Percentiles rank a stretch among this genome's conserved stretches.
Conservation (phyloP, 2,888 invertebrate genomes). For the Cenopis cana region DNA sequence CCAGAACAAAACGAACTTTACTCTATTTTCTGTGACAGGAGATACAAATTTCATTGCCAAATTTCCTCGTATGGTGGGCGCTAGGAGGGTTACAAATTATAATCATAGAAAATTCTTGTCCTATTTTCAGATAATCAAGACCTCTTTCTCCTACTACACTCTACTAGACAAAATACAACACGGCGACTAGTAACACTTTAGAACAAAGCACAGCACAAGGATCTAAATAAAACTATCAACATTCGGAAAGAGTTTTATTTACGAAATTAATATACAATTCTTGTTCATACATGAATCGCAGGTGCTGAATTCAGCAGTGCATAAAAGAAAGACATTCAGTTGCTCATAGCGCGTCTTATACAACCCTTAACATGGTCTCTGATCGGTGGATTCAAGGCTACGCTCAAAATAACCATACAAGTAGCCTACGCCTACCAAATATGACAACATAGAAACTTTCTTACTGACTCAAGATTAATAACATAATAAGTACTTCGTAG, state of each 20-base stretch:
- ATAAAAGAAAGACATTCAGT: conserved; percentile 52
- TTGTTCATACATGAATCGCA: conserved; percentile 72
- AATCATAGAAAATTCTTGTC: too few relatives aligned
- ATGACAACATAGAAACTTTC: neutral
- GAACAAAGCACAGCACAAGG: neutral
- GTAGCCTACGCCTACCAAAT: neutral
- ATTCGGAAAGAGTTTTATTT: conserved; percentile 81
- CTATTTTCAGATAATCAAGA: conserved; percentile 74
- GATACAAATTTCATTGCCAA: too few relatives aligned
- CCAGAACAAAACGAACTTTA: too few relatives aligned
- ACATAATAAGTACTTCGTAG: neutral
- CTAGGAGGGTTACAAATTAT: neutral
- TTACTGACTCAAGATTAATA: neutral
- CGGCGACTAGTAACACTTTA: conserved; percentile 57
- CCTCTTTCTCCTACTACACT: conserved; percentile 79
- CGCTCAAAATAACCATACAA: too few relatives aligned
- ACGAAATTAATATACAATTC: conserved; percentile 84
- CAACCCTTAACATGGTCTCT: conserved; percentile 47
- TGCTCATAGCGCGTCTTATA: conserved; percentile 49
- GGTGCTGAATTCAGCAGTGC: conserved; percentile 35
- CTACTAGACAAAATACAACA: conserved; percentile 69
- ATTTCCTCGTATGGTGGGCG: too few relatives aligned
- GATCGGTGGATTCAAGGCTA: conserved; percentile 14
- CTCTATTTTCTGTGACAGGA: too few relatives aligned
- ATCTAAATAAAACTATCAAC: conserved; percentile 53